Conservation (phyloP, 2,888 invertebrate genomes). For the Nomada flava region DNA sequence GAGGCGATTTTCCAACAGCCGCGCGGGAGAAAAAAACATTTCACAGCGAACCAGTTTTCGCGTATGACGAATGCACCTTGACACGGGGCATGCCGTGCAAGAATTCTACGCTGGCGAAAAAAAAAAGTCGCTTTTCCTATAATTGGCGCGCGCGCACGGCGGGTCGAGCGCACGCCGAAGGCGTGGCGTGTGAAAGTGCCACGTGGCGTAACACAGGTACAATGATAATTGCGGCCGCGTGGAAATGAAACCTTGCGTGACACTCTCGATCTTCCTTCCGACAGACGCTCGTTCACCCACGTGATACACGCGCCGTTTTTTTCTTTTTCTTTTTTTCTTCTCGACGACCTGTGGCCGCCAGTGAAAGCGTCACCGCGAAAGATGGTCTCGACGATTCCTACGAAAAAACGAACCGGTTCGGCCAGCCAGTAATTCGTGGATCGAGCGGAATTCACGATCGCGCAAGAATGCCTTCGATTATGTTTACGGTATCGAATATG, state of each 20-base stretch:
- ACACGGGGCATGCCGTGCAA: constrained; percentile 41
- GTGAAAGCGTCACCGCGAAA: constrained; percentile 37
- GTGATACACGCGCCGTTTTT: constrained; percentile 22
- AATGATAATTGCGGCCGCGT: constrained; percentile 57
- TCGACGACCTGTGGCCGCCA: constrained; percentile 22
- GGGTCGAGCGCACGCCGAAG: constrained; percentile 40
- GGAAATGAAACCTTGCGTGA: constrained; percentile 53
- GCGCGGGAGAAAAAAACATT: not conserved
- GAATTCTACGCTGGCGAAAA: constrained; percentile 45
- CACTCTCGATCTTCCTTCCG: constrained; percentile 50
- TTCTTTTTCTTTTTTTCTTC: not conserved
- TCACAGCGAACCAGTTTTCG: constrained; percentile 44
- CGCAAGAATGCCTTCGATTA: not conserved
- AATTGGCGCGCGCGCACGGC: constrained; percentile 53
- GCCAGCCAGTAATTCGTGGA: constrained; percentile 5
- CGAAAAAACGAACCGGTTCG: constrained; percentile 24
- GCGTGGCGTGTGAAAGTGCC: constrained; percentile 64
- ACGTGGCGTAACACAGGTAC: constrained; percentile 60
- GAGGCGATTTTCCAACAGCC: constrained; percentile 36
- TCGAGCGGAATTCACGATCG: constrained; percentile 7
- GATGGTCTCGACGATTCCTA: not conserved
- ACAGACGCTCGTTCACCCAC: constrained; percentile 31
- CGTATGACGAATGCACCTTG: constrained; percentile 57
- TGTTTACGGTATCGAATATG: not conserved
- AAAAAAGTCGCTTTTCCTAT: constrained; percentile 61